Percentiles rank a stretch among this genome's conserved stretches.
These are phyloP conservation scores for Trichacis sp. DNA, from an alignment of 2,888 invertebrate genomes.

Conservation along the genomic window DNA sequence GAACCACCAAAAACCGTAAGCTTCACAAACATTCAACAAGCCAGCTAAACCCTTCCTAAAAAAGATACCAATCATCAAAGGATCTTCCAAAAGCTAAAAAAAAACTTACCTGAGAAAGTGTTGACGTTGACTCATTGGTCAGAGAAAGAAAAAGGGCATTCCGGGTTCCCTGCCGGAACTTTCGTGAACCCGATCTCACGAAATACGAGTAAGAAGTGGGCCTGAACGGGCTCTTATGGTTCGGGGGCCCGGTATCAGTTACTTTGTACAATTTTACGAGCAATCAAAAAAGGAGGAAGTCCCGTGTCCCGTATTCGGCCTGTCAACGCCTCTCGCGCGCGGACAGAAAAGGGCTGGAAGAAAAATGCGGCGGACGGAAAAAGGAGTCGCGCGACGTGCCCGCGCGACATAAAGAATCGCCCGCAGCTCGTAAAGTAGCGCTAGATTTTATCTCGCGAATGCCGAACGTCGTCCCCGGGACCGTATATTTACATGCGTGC, in stretches of 20 bases:
- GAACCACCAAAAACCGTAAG: too few relatives aligned
- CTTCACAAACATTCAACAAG: too few relatives aligned
- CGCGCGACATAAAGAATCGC: constrained; percentile 64
- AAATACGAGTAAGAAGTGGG: constrained; percentile 27
- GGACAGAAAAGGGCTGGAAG: constrained; percentile 32
- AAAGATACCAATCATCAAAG: too few relatives aligned
- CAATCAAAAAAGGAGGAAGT: constrained; percentile 38
- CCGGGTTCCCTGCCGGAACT: constrained; percentile 12
- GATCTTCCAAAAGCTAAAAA: background rate
- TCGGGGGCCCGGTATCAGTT: constrained; percentile 25
- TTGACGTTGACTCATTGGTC: background rate
- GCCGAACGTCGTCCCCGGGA: constrained; percentile 53
- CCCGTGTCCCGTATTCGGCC: constrained; percentile 35
- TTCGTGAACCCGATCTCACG: constrained; percentile 17
- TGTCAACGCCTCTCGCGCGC: constrained; percentile 46
- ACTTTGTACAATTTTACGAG: constrained; percentile 39
- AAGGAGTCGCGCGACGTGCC: constrained; percentile 44
- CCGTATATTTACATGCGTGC: constrained; percentile 50
- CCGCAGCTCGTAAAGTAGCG: constrained; percentile 68
- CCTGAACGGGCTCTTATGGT: constrained; percentile 17
- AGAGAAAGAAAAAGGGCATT: background rate
- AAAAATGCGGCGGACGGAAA: constrained; percentile 23
- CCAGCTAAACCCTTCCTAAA: too few relatives aligned
- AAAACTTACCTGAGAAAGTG: background rate
- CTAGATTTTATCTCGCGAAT: constrained; percentile 65